Conservation (phyloP, 2,888 invertebrate species). For the Strigamia transsilvanica region DNA sequence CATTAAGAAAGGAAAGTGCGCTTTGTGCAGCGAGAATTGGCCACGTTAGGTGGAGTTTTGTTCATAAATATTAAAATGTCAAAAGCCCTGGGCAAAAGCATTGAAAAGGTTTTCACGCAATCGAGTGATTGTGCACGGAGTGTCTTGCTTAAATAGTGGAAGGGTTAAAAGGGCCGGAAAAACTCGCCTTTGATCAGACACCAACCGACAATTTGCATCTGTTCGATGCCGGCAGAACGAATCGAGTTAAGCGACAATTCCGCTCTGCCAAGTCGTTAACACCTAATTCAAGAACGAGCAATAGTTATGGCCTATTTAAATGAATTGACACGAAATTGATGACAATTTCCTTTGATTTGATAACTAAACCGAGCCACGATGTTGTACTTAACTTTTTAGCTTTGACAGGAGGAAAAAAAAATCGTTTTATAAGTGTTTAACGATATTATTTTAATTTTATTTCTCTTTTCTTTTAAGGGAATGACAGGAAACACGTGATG, state of each 20-base stretch:
- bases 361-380: constrained; percentile 9
- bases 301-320: not conserved
- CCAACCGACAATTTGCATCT: not conserved
- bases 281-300: not conserved
- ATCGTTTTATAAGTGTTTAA: not conserved
- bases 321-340: not conserved
- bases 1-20: not conserved
- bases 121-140: not conserved
- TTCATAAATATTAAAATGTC: too few species aligned
- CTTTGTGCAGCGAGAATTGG: not conserved
- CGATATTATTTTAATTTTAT: not conserved
- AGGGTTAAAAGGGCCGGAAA: not conserved
- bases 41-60: too few species aligned
- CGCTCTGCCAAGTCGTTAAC: not conserved
- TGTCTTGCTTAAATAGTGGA: not conserved
- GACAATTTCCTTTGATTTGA: not conserved
- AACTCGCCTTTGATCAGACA: constrained; percentile 22
- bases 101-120: not conserved
- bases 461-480: not conserved
- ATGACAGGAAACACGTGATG: constrained; percentile 35
- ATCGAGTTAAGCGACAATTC: constrained; percentile 32
- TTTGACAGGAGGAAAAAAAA: constrained; percentile 1
- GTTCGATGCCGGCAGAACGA: constrained; percentile 11
- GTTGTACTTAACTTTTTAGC: too few species aligned
- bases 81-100: too few species aligned